Base-by-base conservation (phyloP, 2,888 invertebrate species). In the Hypomecis punctinalis region DNA sequence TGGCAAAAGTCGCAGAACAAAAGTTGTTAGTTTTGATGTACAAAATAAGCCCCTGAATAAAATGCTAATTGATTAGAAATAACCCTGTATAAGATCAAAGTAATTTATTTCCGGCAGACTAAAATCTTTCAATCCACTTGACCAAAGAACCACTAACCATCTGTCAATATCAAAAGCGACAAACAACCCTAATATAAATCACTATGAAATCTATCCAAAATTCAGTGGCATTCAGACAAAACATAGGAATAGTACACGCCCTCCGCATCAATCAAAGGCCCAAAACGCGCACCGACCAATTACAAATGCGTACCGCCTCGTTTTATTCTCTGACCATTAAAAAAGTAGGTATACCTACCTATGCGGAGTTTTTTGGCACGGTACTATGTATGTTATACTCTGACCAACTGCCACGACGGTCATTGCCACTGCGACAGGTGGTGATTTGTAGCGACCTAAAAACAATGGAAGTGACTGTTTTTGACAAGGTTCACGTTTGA, bases 351-450 rank as follows among this genome's bases (percentile, higher is more conserved):
- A 64, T 56, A 23, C 23, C 23, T 23, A 23, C 23, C 23, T 23
- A 61, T 64, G 53, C 3, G 45, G 23, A 66, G 65, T 69, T 73
- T 70, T 72, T 69, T 69, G 63, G 70, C 68, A 69, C 60, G 36
- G 48, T 59, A 62, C 51, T 68, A 69, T 63, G 65, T 68, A 69
- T 62, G 66, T 69, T 69, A 61, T 65, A 67, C 61, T 64, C 61
- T 64, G 66, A 66, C 59, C 61, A 57, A 67, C 58, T 65, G 62
- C 57, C 59, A 63, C 63, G 56, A 81, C 74, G 89, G 85, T 90
- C 90, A 89, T 83, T 83, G 88, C 75, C 90, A 81, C 75, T 74
- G 63, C 66, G 77, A 88, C 89, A 90, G 89, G 89, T 90, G 90
- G 81, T 79, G 75, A 74, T 70, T 62, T 46, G 52, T 67, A 62